Evolutionary conservation across 37 sponge, comb jelly and placozoan species (phyloP).

Genomic region (Axinella damicornis): DNA sequence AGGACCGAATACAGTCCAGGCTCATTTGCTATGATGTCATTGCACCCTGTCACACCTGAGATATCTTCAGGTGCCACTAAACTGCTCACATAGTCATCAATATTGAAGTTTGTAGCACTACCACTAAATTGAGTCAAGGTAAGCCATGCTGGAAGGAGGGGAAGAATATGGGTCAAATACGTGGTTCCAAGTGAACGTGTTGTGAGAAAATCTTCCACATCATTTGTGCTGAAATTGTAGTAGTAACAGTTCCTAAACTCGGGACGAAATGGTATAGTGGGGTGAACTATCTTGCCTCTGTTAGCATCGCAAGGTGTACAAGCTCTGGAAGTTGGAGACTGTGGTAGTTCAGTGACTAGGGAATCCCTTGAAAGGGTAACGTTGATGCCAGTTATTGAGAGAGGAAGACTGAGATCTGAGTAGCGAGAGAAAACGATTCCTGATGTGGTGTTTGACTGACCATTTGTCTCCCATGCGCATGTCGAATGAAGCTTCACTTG

Average conservation of each 20-base stretch:
- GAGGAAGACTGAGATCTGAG: neutral
- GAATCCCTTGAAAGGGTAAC: neutral
- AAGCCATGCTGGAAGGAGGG: slow-evolving; percentile 40
- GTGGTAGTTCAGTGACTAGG: neutral
- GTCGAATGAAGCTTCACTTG: slow-evolving; percentile 6
- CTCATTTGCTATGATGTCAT: neutral
- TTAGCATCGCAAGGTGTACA: neutral
- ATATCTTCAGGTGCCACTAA: neutral
- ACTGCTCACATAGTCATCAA: neutral
- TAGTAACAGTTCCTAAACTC: slow-evolving; percentile 1
- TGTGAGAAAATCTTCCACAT: slow-evolving; percentile 19
- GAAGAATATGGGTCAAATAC: neutral
- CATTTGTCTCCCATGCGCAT: slow-evolving; percentile 16
- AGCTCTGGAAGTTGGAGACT: neutral
- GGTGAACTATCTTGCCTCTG: neutral
- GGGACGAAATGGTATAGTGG: neutral
- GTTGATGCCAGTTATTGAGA: slow-evolving; percentile 22
- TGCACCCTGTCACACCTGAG: neutral
- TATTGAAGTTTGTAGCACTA: neutral
- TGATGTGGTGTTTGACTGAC: neutral
- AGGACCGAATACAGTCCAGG: slow-evolving; percentile 30
- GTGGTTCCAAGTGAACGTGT: slow-evolving; percentile 24
- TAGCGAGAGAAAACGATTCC: slow-evolving; percentile 21
- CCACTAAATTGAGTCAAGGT: neutral
- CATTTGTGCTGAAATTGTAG: neutral